These are phyloP conservation scores for Lepidothrix coronata DNA, from an alignment of 2,113 vertebrate species.

Conservation along the genomic window DNA sequence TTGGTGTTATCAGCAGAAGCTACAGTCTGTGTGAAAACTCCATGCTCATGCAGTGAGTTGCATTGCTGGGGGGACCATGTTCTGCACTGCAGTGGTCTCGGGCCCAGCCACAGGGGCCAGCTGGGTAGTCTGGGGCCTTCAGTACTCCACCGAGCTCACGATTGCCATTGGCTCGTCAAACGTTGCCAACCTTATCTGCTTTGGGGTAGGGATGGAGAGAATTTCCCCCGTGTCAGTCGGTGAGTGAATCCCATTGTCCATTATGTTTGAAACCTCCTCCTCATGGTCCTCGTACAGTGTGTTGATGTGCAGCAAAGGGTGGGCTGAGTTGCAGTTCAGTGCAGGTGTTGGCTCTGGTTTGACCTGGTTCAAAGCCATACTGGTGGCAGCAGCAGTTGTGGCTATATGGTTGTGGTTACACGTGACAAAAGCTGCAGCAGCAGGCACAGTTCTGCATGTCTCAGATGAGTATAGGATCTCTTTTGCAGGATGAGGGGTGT, in stretches of 20 bases:
- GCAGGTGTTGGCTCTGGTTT: slow-evolving; percentile 69
- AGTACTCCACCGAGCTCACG: slow-evolving; percentile 79
- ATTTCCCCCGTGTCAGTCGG: slow-evolving; percentile 69
- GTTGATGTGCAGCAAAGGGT: slow-evolving; percentile 79
- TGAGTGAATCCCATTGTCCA: slow-evolving; percentile 56
- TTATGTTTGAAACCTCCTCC: slow-evolving; percentile 69
- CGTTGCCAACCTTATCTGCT: slow-evolving; percentile 77
- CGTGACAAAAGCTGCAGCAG: slow-evolving; percentile 70
- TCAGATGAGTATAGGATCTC: slow-evolving; percentile 72
- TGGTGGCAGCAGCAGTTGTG: slow-evolving; percentile 44
- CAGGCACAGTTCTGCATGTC: slow-evolving; percentile 63
- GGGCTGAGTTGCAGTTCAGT: slow-evolving; percentile 76
- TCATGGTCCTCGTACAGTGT: slow-evolving; percentile 77
- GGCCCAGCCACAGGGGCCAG: background rate
- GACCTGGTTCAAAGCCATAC: slow-evolving; percentile 63
- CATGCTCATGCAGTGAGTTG: slow-evolving; percentile 70
- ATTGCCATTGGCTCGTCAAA: slow-evolving; percentile 79
- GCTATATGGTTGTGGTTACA: slow-evolving; percentile 69
- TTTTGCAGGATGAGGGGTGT: slow-evolving; percentile 70
- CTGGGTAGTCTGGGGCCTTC: background rate
- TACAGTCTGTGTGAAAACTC: slow-evolving; percentile 17
- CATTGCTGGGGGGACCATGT: background rate
- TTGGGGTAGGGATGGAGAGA: slow-evolving; percentile 73
- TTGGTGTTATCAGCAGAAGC: slow-evolving; percentile 20
- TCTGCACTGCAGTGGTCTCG: background rate